These are phyloP conservation scores for Crocuta crocuta DNA, from an alignment of 2,113 vertebrate species.

Conservation along the genomic window DNA sequence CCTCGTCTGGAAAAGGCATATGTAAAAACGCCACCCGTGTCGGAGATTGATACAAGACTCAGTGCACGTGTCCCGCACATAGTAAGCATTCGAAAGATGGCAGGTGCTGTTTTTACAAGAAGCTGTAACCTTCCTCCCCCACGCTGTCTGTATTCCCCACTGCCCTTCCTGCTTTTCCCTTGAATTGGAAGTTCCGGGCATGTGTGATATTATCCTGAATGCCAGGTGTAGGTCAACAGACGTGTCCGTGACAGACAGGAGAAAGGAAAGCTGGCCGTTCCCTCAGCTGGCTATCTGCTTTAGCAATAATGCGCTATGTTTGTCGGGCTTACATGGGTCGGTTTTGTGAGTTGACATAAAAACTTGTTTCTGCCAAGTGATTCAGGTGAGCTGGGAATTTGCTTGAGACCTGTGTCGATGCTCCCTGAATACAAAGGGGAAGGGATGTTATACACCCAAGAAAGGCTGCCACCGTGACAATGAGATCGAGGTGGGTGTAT, in stretches of 20 bases:
- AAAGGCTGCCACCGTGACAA: background rate
- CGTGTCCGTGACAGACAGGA: constrained; percentile 52
- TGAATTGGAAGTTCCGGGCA: background rate
- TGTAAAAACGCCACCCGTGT: background rate
- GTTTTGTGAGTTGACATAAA: constrained; percentile 75
- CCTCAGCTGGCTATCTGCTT: constrained; percentile 9
- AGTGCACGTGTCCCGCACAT: background rate
- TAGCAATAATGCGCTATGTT: constrained; percentile 31
- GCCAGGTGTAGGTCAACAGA: constrained; percentile 33
- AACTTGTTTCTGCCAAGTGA: constrained; percentile 80
- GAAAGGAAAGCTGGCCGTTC: background rate
- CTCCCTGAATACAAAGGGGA: constrained; percentile 68
- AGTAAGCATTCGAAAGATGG: background rate
- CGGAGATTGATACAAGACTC: background rate
- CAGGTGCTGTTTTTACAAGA: background rate
- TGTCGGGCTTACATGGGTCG: constrained; percentile 62
- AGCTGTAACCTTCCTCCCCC: background rate
- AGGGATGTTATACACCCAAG: background rate
- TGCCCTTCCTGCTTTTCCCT: background rate
- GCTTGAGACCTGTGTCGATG: constrained; percentile 49
- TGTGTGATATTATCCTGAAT: background rate
- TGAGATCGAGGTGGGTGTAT: background rate
- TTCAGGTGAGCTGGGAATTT: constrained; percentile 77
- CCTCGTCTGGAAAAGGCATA: background rate
- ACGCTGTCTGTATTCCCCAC: background rate